Base-by-base conservation (phyloP, 2,888 invertebrate genomes). In the Tetrapedia diversipes region DNA sequence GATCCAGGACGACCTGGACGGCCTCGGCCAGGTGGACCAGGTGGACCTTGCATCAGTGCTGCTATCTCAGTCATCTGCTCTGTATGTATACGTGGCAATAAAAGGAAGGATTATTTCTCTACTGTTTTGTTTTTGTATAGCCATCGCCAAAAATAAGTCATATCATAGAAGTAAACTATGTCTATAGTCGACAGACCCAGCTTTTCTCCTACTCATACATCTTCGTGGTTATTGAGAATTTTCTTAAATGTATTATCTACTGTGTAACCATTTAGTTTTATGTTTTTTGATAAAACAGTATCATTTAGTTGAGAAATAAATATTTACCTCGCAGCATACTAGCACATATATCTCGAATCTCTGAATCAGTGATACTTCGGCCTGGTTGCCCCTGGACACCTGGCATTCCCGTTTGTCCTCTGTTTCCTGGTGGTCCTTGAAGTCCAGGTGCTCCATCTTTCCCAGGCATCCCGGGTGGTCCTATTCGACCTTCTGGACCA, bases 271-370 rank as follows among this genome's bases (percentile, higher is more conserved):
- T 51, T 0, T n/a, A 32, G 8, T 45, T 34, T 51, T 19, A 7
- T 11, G 11, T 27, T 51, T 41, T 34, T 16, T 2, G 16, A 61
- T 64, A 24, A 51, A 27, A 11, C 24, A 39, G 8, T 16, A 24
- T 34, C 14, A 29, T 10, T 10, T 22, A 43, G 22, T 16, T 10
- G 4, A 43, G 14, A 32, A 57, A 6, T 59, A 19, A 59, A 60
- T 68, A 71, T 61, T 41, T 92, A 96, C 97, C 96, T 94, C 96
- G 94, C 56, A 97, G 93, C 57, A 97, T 94, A 59, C 95, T 94
- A 84, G 95, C 94, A 89, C 97, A 97, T 85, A 98, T 95, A 82
- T 96, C 96, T 82, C 96, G 93, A 22, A 98, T 94, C 92, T 97
- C 96, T 6, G 93, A 92, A 90, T 96, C 96, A 0, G 94, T 93